phyloP scores from a whole-genome alignment of 2,797 vertebrate species.

The Dipus sagitta region DNA sequence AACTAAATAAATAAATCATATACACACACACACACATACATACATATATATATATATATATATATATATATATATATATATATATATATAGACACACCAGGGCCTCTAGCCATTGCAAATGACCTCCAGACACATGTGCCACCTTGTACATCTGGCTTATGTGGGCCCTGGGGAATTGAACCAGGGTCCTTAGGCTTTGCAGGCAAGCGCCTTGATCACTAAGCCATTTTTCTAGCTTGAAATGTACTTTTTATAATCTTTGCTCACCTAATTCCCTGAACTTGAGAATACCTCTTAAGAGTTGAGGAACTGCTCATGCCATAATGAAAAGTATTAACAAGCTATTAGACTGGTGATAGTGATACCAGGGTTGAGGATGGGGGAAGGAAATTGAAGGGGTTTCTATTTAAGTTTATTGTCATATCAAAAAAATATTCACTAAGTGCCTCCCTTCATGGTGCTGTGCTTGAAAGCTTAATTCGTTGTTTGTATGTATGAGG shows the following conservation, averaged over 20 bases:
- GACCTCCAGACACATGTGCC: too few relatives aligned
- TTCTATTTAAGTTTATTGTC: constrained; percentile 80
- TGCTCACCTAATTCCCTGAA: constrained; percentile 9
- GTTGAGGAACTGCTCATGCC: constrained; percentile 34
- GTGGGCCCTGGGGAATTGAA: too few relatives aligned
- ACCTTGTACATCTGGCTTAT: too few relatives aligned
- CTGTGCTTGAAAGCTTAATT: constrained; percentile 76
- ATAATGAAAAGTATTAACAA: constrained; percentile 51
- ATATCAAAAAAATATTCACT: constrained; percentile 77
- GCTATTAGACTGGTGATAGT: neutral
- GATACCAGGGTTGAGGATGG: neutral
- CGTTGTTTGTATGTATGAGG: constrained; percentile 66
- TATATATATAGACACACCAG: too few relatives aligned
- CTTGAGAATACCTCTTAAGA: constrained; percentile 57
- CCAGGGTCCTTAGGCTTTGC: too few relatives aligned
- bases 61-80: too few relatives aligned
- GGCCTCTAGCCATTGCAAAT: too few relatives aligned
- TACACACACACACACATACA: too few relatives aligned
- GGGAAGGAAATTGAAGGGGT: constrained; percentile 61
- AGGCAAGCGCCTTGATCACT: too few relatives aligned
- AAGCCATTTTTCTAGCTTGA: too few relatives aligned
- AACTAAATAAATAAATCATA: too few relatives aligned
- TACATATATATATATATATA: too few relatives aligned
- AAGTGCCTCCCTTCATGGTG: constrained; percentile 68
- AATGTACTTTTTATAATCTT: neutral